phyloP scores from a whole-genome alignment of 2,113 vertebrate species.

The Anolis sagrei region DNA sequence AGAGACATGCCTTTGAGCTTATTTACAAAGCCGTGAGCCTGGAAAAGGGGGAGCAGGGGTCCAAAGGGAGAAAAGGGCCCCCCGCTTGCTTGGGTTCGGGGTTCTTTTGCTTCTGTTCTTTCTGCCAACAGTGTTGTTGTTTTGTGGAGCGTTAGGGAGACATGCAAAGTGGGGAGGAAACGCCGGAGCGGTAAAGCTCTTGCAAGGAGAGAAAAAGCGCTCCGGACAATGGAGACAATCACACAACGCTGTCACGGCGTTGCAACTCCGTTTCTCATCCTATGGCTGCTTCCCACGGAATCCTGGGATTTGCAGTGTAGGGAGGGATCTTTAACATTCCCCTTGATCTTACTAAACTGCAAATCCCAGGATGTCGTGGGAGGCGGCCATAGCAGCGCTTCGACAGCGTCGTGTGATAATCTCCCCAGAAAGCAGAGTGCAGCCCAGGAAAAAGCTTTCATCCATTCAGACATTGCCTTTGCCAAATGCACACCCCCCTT shows the following conservation, averaged over 20 bases:
- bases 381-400: too few relatives aligned
- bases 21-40: slow-evolving; percentile 79
- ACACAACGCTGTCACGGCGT: too few relatives aligned
- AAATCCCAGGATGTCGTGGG: too few relatives aligned
- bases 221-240: slow-evolving; percentile 38
- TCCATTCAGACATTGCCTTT: slow-evolving; percentile 75
- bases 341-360: too few relatives aligned
- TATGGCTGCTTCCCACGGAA: too few relatives aligned
- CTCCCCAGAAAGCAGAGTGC: slow-evolving; percentile 10
- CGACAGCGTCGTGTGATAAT: too few relatives aligned
- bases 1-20: slow-evolving; percentile 82
- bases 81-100: slow-evolving; percentile 62
- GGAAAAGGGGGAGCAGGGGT: slow-evolving; percentile 77
- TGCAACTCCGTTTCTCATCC: too few relatives aligned
- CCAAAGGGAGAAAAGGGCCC: slow-evolving; percentile 45
- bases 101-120: slow-evolving; percentile 7
- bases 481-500: not conserved
- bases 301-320: too few relatives aligned
- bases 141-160: slow-evolving; percentile 66
- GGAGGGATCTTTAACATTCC: too few relatives aligned
- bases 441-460: not conserved
- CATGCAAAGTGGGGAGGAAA: slow-evolving; percentile 71
- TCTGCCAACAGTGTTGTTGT: slow-evolving; percentile 63
- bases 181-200: slow-evolving; percentile 62
- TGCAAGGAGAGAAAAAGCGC: slow-evolving; percentile 58